phyloP scores from a whole-genome alignment of 2,888 invertebrate species.

The Bugula neritina region DNA sequence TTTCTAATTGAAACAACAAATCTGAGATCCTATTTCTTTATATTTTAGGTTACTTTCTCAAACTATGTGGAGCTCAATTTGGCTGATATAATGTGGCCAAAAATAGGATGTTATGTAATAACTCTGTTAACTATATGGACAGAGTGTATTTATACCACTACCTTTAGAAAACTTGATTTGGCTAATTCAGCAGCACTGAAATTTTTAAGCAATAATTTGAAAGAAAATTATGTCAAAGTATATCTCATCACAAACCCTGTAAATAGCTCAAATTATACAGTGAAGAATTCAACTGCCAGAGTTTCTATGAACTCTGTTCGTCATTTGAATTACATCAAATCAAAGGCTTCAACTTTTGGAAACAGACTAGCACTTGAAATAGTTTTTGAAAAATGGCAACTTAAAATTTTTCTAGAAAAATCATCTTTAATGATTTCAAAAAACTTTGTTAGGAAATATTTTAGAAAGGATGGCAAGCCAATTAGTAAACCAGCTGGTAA shows the following conservation, averaged over 20 bases:
- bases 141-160: no score
- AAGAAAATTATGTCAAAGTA: neutral
- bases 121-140: no score
- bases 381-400: neutral
- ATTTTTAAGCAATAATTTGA: no score
- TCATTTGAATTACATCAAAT: neutral
- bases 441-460: neutral
- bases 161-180: no score
- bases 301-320: neutral
- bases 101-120: no score
- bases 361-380: neutral
- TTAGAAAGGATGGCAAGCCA: neutral
- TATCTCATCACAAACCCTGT: neutral
- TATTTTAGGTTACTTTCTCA: no score
- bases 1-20: no score
- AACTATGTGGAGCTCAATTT: no score
- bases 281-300: neutral
- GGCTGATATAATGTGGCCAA: no score
- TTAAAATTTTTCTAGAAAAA: neutral
- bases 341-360: neutral
- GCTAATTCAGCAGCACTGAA: no score
- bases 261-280: neutral
- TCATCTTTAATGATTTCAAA: neutral
- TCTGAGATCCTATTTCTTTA: no score
- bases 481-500: neutral